Evolutionary conservation across 92 coral and sea anemone genomes (phyloP).

Genomic region (Anthopleura xanthogrammica): DNA sequence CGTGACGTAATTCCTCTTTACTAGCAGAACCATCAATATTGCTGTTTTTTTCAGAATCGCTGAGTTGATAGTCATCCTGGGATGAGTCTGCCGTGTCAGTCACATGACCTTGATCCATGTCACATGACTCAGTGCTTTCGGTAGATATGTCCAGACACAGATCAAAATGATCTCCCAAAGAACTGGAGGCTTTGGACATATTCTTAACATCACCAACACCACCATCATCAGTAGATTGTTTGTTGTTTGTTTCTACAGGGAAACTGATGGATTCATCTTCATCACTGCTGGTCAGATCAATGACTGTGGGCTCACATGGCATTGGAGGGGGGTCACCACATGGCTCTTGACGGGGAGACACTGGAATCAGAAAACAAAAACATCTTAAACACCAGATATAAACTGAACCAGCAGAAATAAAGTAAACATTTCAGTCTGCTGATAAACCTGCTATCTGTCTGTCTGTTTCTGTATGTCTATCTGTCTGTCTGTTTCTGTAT

Average conservation of each 20-base stretch:
- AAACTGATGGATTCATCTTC: conserved; percentile 30
- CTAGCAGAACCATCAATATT: neutral
- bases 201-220: neutral
- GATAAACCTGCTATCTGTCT: too few relatives aligned
- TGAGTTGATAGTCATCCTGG: neutral
- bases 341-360: neutral
- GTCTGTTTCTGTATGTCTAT: too few relatives aligned
- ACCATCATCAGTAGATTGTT: neutral
- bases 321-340: conserved; percentile 18
- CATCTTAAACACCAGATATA: too few relatives aligned
- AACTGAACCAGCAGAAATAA: too few relatives aligned
- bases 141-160: neutral
- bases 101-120: neutral
- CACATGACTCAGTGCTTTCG: neutral
- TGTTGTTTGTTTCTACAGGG: neutral
- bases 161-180: neutral
- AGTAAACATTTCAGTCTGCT: too few relatives aligned
- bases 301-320: conserved; percentile 14
- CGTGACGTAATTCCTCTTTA: neutral
- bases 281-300: conserved; percentile 56
- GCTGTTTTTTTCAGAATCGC: too few relatives aligned
- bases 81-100: neutral
- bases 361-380: conserved; percentile 8
- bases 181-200: neutral
- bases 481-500: too few relatives aligned